Conservation (phyloP, 1,140 invertebrate species). For the Ceratoteleas bidentatus region DNA sequence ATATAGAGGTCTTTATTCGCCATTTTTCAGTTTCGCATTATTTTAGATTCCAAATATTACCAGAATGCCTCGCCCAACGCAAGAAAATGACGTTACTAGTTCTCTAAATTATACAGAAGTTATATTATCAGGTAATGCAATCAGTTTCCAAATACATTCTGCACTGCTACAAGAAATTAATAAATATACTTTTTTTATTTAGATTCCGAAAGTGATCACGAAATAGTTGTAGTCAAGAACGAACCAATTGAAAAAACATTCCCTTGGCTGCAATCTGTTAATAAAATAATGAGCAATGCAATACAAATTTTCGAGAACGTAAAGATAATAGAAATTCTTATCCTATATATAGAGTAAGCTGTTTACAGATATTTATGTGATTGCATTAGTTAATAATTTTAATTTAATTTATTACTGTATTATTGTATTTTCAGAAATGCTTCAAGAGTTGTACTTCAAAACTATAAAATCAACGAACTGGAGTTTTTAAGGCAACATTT, state of each 20-base stretch:
- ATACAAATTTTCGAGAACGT: conserved; percentile 63
- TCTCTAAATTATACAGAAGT: conserved; percentile 47
- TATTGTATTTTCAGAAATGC: conserved; percentile 74
- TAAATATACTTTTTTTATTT: not conserved
- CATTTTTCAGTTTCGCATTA: no score
- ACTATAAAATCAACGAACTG: conserved; percentile 44
- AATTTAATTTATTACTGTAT: no score
- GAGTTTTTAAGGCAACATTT: conserved; percentile 70
- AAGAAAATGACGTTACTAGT: conserved; percentile 66
- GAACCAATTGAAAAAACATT: conserved; percentile 54
- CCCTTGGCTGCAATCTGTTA: conserved; percentile 70
- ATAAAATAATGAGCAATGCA: conserved; percentile 58
- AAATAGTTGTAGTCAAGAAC: conserved; percentile 10
- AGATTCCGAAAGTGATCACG: conserved; percentile 40
- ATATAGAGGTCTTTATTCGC: no score
- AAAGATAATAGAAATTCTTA: conserved; percentile 64
- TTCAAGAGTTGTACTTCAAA: conserved; percentile 50
- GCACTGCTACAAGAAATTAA: no score
- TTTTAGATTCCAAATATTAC: conserved; percentile 17
- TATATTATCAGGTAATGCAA: conserved; percentile 31
- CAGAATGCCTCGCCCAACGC: conserved; percentile 57
- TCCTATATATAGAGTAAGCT: conserved; percentile 68
- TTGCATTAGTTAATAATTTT: no score
- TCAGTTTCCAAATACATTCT: no score
- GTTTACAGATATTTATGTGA: no score